Evolutionary conservation across 1,140 invertebrate genomes (phyloP).

Genomic region (Saxidomus purpurata): DNA sequence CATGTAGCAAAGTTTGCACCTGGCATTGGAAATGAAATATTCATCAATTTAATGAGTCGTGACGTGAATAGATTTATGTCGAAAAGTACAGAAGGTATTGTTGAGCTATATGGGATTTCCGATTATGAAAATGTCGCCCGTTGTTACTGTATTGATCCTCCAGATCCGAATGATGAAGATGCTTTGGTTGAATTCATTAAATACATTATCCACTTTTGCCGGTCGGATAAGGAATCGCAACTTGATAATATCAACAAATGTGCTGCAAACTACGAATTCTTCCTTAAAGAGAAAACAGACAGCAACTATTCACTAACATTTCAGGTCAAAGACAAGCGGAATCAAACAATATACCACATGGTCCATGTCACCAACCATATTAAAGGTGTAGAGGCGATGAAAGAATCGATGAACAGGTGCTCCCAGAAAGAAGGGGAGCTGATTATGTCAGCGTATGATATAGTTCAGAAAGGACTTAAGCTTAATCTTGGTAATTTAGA

Average conservation of each 20-base stretch:
- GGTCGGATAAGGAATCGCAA: not conserved
- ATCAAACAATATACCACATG: slow-evolving; percentile 7
- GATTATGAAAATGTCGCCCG: not conserved
- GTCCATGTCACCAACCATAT: slow-evolving; percentile 18
- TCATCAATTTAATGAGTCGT: slow-evolving; percentile 41
- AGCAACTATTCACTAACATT: not conserved
- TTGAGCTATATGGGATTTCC: not conserved
- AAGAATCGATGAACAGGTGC: slow-evolving; percentile 5
- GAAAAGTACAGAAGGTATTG: not conserved
- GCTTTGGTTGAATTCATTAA: not conserved
- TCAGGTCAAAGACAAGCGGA: not conserved
- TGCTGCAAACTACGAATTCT: not conserved
- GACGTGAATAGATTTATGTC: slow-evolving; percentile 20
- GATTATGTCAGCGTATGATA: slow-evolving; percentile 11
- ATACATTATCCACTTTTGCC: not conserved
- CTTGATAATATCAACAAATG: not conserved
- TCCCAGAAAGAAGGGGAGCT: slow-evolving; percentile 18
- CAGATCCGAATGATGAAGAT: not conserved
- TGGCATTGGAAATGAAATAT: not conserved
- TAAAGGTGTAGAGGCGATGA: slow-evolving; percentile 22
- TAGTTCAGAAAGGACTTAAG: not conserved
- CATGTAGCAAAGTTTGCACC: slow-evolving; percentile 13
- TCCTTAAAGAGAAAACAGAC: not conserved
- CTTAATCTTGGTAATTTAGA: slow-evolving; percentile 15
- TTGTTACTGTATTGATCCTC: not conserved